Percentiles rank a stretch among this genome's conserved stretches.
Evolutionary conservation across 2,888 invertebrate species (phyloP).

Genomic region (Nasonia oneida): DNA sequence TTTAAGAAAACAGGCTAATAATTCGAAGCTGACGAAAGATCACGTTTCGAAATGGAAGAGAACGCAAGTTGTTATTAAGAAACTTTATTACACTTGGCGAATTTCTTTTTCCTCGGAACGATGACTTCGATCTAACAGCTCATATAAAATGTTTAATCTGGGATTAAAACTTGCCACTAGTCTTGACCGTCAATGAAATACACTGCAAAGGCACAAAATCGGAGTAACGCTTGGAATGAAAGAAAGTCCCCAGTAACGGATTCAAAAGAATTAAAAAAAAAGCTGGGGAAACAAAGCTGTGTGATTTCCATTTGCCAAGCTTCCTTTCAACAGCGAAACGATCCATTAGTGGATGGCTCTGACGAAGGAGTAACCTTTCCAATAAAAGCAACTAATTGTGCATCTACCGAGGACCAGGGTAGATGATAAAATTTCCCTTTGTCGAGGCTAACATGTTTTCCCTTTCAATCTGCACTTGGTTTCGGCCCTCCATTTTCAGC

Average conservation of each 20-base stretch:
- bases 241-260: too few relatives aligned
- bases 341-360: not conserved
- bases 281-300: not conserved
- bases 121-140: not conserved
- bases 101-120: not conserved
- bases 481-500: not conserved
- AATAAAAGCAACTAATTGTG: not conserved
- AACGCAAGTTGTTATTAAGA: conserved; percentile 19
- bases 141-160: conserved; percentile 21
- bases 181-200: not conserved
- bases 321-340: not conserved
- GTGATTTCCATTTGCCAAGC: not conserved
- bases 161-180: conserved; percentile 1
- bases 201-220: too few relatives aligned
- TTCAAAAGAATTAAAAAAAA: not conserved
- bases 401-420: not conserved
- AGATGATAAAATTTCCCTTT: not conserved
- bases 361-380: not conserved
- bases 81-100: not conserved
- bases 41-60: conserved; percentile 20
- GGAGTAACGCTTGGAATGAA: too few relatives aligned
- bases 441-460: not conserved
- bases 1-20: not conserved
- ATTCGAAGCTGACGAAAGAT: conserved; percentile 8
- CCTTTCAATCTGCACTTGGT: not conserved